Conservation (phyloP, 2,113 vertebrate species). For the Pituophis catenifer region DNA sequence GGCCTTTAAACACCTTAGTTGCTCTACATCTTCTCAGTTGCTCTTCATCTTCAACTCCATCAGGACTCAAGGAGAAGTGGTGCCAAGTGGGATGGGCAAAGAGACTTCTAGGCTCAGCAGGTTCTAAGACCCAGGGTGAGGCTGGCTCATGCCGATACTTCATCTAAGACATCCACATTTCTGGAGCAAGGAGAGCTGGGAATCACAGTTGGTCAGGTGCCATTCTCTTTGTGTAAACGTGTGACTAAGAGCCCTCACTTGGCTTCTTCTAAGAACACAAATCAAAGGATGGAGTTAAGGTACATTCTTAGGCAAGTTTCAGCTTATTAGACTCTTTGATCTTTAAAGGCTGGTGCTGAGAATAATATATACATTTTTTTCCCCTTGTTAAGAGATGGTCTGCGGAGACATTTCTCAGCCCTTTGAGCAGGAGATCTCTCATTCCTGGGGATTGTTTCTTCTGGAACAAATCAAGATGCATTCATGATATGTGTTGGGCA, state of each 20-base stretch:
- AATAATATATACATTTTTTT: neutral
- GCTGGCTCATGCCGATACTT: neutral
- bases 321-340: slow-evolving; percentile 30
- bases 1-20: neutral
- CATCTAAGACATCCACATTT: neutral
- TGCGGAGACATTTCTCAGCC: neutral
- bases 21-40: neutral
- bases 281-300: slow-evolving; percentile 4
- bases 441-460: neutral
- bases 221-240: slow-evolving; percentile 5
- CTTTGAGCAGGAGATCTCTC: slow-evolving; percentile 10
- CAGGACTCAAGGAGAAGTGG: neutral
- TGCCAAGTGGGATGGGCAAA: neutral
- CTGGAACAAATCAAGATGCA: slow-evolving; percentile 13
- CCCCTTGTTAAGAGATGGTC: neutral
- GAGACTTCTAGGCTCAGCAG: neutral
- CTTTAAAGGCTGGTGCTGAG: neutral
- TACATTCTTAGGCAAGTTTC: slow-evolving; percentile 37
- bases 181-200: slow-evolving; percentile 23
- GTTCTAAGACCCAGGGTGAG: neutral
- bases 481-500: neutral
- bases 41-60: neutral
- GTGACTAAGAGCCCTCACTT: slow-evolving; percentile 12
- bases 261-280: slow-evolving; percentile 10
- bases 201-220: neutral